These are phyloP conservation scores for Hemiscyllium ocellatum DNA, from an alignment of 2,113 vertebrate species.

Conservation along the genomic window DNA sequence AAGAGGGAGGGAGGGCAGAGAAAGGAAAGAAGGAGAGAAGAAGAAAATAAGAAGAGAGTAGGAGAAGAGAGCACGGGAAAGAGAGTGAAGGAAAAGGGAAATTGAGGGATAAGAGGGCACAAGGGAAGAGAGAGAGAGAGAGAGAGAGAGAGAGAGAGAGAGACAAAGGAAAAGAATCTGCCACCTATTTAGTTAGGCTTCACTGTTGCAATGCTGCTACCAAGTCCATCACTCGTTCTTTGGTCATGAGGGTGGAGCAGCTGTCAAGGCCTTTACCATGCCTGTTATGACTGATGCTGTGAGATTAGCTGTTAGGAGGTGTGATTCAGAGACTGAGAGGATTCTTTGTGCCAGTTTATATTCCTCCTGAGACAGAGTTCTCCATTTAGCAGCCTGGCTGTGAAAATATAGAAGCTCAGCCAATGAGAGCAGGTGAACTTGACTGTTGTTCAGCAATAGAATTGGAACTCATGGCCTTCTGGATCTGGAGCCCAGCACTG, in stretches of 20 bases:
- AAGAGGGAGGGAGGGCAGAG: background rate
- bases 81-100: background rate
- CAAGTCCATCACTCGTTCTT: background rate
- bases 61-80: background rate
- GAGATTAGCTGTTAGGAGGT: background rate
- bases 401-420: background rate
- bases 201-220: background rate
- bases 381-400: constrained; percentile 22
- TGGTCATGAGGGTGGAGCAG: background rate
- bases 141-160: background rate
- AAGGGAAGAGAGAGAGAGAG: background rate
- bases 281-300: background rate
- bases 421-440: background rate
- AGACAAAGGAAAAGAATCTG: background rate
- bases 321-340: background rate
- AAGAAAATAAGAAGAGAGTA: background rate
- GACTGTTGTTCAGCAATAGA: background rate
- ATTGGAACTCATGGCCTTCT: background rate
- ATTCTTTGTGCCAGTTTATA: background rate
- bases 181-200: background rate
- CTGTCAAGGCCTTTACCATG: background rate
- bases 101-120: background rate
- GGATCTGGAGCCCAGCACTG: background rate
- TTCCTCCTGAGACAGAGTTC: constrained; percentile 16
- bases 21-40: too few relatives aligned